A percentile compares a stretch with the other conserved stretches of the same genome.
phyloP scores from a whole-genome alignment of 64 coral and sea anemone genomes.

The Montipora efflorescens region DNA sequence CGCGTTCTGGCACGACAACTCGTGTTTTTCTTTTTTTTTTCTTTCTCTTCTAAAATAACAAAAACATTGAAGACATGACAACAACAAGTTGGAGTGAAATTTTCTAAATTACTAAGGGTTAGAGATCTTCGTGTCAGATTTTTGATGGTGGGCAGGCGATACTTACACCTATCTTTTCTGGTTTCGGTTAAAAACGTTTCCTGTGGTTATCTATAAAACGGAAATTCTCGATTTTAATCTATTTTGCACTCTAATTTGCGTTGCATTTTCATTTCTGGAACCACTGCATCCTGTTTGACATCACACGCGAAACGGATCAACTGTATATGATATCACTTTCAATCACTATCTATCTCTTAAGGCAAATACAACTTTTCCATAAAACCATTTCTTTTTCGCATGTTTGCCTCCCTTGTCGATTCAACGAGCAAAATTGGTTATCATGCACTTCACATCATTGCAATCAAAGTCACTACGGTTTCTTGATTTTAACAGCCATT shows the following conservation, averaged over 20 bases:
- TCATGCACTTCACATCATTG: not conserved
- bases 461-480: not conserved
- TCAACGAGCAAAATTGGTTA: not conserved
- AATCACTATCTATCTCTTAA: not conserved
- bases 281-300: too few species aligned
- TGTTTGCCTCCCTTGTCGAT: constrained; percentile 19
- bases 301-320: not conserved
- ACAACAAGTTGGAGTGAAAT: not conserved
- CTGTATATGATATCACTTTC: not conserved
- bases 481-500: not conserved
- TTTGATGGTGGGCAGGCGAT: constrained; percentile 12
- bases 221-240: not conserved
- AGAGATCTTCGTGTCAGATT: constrained; percentile 1
- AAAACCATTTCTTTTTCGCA: not conserved
- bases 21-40: not conserved
- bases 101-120: not conserved
- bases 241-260: not conserved
- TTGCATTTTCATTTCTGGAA: not conserved
- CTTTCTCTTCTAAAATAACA: not conserved
- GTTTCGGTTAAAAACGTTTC: not conserved
- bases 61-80: not conserved
- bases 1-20: not conserved
- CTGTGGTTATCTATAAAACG: not conserved
- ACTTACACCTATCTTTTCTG: not conserved
- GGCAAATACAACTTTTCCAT: not conserved